phyloP scores from a whole-genome alignment of 2,797 vertebrate species.

The Pangasius djambal region DNA sequence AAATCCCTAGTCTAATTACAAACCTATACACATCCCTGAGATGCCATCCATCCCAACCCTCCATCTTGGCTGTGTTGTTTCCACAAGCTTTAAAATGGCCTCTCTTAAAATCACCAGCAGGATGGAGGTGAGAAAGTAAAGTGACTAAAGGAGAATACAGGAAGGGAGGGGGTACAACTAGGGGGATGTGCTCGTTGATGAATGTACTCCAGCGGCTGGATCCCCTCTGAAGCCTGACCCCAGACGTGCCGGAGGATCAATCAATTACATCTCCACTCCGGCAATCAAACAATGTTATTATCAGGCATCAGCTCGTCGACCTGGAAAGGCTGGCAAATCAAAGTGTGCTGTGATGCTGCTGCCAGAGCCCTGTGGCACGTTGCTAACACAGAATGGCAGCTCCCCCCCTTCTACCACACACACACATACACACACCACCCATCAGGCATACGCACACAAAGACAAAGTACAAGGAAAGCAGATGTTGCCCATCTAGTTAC shows the following conservation, averaged over 20 bases:
- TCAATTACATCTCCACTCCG: slow-evolving; percentile 83
- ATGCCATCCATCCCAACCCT: neutral
- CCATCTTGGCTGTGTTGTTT: slow-evolving; percentile 42
- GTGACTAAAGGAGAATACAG: slow-evolving; percentile 20
- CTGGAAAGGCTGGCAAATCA: slow-evolving; percentile 85
- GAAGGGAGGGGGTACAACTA: neutral
- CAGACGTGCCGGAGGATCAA: slow-evolving; percentile 77
- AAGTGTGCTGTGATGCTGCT: slow-evolving; percentile 73
- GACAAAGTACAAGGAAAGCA: slow-evolving; percentile 28
- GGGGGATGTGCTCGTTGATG: slow-evolving; percentile 29
- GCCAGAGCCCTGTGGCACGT: slow-evolving; percentile 75
- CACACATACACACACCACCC: neutral
- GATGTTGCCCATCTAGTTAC: slow-evolving; percentile 21
- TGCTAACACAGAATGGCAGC: slow-evolving; percentile 81
- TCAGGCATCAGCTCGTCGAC: slow-evolving; percentile 82
- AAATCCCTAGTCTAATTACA: slow-evolving; percentile 27
- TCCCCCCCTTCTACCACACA: slow-evolving; percentile 63
- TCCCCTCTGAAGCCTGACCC: slow-evolving; percentile 61
- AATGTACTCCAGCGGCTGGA: slow-evolving; percentile 67
- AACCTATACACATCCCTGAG: neutral
- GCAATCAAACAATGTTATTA: slow-evolving; percentile 86
- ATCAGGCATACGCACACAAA: slow-evolving; percentile 11
- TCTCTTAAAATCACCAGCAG: slow-evolving; percentile 12
- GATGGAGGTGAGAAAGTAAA: slow-evolving; percentile 31
- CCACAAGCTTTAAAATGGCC: slow-evolving; percentile 46